Percentiles rank a stretch among this genome's conserved stretches.
Evolutionary conservation across 2,888 invertebrate genomes (phyloP).

Genomic region (Leptopterna dolabrata): DNA sequence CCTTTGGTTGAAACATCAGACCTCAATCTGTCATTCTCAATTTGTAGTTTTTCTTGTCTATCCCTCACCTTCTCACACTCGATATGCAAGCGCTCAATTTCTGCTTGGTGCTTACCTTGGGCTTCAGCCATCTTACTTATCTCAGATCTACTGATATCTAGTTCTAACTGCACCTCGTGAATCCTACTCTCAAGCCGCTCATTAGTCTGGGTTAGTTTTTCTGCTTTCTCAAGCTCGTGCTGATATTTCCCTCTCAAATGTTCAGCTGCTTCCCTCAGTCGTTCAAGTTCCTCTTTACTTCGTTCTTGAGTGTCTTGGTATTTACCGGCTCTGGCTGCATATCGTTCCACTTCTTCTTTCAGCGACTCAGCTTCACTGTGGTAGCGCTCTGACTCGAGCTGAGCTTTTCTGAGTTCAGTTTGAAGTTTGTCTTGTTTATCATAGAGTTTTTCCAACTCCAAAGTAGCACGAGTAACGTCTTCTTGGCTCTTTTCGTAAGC

Average conservation of each 20-base stretch:
- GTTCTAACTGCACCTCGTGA: constrained; percentile 83
- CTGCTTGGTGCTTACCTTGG: constrained; percentile 83
- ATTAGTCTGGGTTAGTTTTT: constrained; percentile 80
- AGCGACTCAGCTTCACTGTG: constrained; percentile 80
- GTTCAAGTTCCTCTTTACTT: constrained; percentile 80
- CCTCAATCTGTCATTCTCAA: constrained; percentile 82
- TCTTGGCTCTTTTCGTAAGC: constrained; percentile 90
- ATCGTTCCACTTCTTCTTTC: constrained; percentile 82
- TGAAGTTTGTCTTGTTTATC: constrained; percentile 90
- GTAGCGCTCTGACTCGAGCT: constrained; percentile 79
- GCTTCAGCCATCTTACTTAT: constrained; percentile 78
- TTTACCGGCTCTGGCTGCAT: constrained; percentile 72
- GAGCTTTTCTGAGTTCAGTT: constrained; percentile 83
- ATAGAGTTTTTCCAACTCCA: constrained; percentile 90
- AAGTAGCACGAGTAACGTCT: constrained; percentile 85
- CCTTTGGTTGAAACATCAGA: constrained; percentile 69
- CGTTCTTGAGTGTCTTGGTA: constrained; percentile 67
- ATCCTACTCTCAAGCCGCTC: constrained; percentile 79
- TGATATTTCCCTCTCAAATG: constrained; percentile 84
- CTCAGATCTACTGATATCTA: constrained; percentile 83
- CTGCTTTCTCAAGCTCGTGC: constrained; percentile 79
- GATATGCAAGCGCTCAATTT: constrained; percentile 86
- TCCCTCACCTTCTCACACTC: constrained; percentile 91
- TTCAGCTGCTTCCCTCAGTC: constrained; percentile 71
- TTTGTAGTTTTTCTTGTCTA: constrained; percentile 84